A percentile compares a stretch with the other conserved stretches of the same genome.
Conservation (phyloP, 2,888 invertebrate genomes). For the Eretmocerus hayati region DNA sequence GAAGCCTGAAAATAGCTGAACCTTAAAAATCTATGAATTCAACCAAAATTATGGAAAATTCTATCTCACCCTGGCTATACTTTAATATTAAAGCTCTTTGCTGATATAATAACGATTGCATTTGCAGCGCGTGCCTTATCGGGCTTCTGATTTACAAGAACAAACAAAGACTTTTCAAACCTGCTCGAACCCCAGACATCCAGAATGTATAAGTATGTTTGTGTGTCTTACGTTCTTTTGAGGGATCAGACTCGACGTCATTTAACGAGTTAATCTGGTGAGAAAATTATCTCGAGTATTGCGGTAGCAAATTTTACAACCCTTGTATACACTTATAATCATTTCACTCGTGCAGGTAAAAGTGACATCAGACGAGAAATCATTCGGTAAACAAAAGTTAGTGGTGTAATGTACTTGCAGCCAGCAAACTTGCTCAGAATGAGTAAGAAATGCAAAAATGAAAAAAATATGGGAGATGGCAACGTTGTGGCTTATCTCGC, state of each 20-base stretch:
- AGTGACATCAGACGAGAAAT: constrained; percentile 36
- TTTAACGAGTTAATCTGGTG: constrained; percentile 35
- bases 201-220: background rate
- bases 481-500: constrained; percentile 38
- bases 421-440: too few relatives aligned
- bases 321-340: constrained; percentile 32
- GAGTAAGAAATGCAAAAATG: too few relatives aligned
- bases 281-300: constrained; percentile 17
- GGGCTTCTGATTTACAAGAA: constrained; percentile 44
- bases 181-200: constrained; percentile 8
- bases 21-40: too few relatives aligned
- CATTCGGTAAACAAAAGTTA: constrained; percentile 35
- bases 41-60: constrained; percentile 37
- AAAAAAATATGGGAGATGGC: constrained; percentile 4
- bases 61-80: constrained; percentile 25
- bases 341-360: constrained; percentile 10
- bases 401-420: too few relatives aligned
- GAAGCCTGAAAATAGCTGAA: too few relatives aligned
- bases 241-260: constrained; percentile 34
- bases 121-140: constrained; percentile 27
- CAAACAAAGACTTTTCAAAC: too few relatives aligned
- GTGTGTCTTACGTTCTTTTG: too few relatives aligned
- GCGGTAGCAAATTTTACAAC: constrained; percentile 32
- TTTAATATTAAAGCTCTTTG: too few relatives aligned
- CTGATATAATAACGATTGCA: too few relatives aligned